These are phyloP conservation scores for Oligia latruncula DNA, from an alignment of 2,888 invertebrate genomes.

Conservation along the genomic window DNA sequence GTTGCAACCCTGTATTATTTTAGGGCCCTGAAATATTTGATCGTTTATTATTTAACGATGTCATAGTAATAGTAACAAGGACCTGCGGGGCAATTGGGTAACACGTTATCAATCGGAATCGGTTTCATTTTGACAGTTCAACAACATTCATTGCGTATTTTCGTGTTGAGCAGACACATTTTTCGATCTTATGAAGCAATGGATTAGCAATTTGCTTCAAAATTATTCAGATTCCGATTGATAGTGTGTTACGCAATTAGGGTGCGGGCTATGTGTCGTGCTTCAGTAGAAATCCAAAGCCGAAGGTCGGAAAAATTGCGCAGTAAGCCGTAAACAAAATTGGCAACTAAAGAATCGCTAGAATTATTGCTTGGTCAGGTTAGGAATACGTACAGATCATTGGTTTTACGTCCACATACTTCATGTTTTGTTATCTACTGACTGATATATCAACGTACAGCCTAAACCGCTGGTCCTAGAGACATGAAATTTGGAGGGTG, in stretches of 20 bases:
- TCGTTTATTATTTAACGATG: slow-evolving; percentile 27
- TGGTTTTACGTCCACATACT: slow-evolving; percentile 46
- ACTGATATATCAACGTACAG: too few species aligned
- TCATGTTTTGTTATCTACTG: slow-evolving; percentile 46
- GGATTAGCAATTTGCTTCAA: too few species aligned
- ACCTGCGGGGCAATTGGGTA: neutral
- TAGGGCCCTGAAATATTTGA: neutral
- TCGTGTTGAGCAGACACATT: too few species aligned
- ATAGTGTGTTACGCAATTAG: too few species aligned
- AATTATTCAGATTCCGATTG: too few species aligned
- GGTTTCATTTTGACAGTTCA: too few species aligned
- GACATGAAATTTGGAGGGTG: too few species aligned
- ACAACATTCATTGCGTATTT: too few species aligned
- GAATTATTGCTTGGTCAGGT: slow-evolving; percentile 53
- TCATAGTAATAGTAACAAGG: slow-evolving; percentile 35
- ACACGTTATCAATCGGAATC: too few species aligned
- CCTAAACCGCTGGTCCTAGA: too few species aligned
- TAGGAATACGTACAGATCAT: slow-evolving; percentile 51
- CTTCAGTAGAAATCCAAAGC: slow-evolving; percentile 41
- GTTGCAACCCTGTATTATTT: neutral
- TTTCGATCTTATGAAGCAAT: too few species aligned
- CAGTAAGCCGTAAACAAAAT: slow-evolving; percentile 56
- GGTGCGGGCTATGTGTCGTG: slow-evolving; percentile 36
- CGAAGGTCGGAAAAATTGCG: slow-evolving; percentile 43
- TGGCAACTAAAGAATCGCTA: slow-evolving; percentile 57